Percentiles rank a stretch among this genome's conserved stretches.
phyloP scores from a whole-genome alignment of 2,113 vertebrate genomes.

The Macheiramphus alcinus region DNA sequence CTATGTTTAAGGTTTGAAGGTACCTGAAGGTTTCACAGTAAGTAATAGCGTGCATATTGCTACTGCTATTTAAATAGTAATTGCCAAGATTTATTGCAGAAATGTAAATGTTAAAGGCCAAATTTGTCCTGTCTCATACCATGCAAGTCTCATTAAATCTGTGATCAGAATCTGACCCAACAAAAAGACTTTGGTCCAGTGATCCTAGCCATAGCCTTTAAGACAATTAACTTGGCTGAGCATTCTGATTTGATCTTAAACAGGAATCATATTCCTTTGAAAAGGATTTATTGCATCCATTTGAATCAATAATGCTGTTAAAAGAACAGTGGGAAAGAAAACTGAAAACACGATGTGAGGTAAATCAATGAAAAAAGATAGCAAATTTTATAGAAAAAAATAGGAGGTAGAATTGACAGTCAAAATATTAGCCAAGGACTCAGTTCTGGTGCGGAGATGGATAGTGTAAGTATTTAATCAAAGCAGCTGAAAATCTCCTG shows the following conservation, averaged over 20 bases:
- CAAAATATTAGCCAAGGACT: background rate
- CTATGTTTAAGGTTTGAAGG: background rate
- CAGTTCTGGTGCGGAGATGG: background rate
- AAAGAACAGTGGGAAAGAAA: background rate
- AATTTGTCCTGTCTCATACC: background rate
- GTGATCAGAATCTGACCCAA: background rate
- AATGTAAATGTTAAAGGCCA: background rate
- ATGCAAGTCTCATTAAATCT: background rate
- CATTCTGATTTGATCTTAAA: constrained; percentile 6
- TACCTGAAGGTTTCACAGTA: background rate
- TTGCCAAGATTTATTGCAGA: background rate
- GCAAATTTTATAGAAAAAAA: background rate
- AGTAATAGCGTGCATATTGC: background rate
- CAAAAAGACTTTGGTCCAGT: background rate
- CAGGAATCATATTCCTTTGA: background rate
- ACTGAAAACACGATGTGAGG: background rate
- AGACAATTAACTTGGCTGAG: constrained; percentile 26
- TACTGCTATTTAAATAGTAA: background rate
- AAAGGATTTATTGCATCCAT: constrained; percentile 22
- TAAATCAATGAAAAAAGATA: background rate
- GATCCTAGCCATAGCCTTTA: constrained; percentile 2
- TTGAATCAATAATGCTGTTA: background rate
- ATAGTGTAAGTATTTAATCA: background rate
- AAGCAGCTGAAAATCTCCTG: background rate
- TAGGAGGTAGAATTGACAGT: background rate